Percentiles rank a stretch among this genome's conserved stretches.
Conservation (phyloP, 35 echinoderm and acorn worm species). For the Eucidaris tribuloides region DNA sequence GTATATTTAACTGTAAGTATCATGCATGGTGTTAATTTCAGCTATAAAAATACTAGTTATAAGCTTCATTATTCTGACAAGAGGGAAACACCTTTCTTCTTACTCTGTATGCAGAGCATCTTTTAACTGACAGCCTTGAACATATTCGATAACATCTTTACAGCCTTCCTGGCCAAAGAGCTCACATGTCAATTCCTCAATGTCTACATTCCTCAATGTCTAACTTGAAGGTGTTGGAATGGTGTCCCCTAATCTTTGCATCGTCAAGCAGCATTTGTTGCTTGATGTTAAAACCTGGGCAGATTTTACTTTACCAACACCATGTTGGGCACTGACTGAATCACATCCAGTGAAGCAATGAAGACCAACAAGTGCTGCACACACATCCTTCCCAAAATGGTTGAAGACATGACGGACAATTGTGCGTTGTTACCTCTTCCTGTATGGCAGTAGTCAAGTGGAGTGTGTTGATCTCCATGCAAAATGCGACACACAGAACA, state of each 20-base stretch:
- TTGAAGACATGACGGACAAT: not conserved
- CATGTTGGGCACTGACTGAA: constrained; percentile 29
- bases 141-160: not conserved
- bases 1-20: too few species aligned
- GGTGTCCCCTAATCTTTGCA: not conserved
- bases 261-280: not conserved
- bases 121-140: too few species aligned
- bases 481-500: not conserved
- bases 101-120: too few species aligned
- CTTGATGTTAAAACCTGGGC: not conserved
- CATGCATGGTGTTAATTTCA: too few species aligned
- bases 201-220: too few species aligned
- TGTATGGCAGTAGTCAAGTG: constrained; percentile 1
- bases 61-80: too few species aligned
- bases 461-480: not conserved
- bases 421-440: constrained; percentile 16
- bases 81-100: too few species aligned
- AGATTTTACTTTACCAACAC: constrained; percentile 23
- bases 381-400: constrained; percentile 9
- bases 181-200: constrained; percentile 20
- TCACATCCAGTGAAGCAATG: too few species aligned
- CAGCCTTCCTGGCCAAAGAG: constrained; percentile 19
- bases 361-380: not conserved
- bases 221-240: not conserved
- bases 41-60: too few species aligned